These are phyloP conservation scores for Pogoniulus pusillus DNA, from an alignment of 2,797 vertebrate genomes.

Conservation along the genomic window DNA sequence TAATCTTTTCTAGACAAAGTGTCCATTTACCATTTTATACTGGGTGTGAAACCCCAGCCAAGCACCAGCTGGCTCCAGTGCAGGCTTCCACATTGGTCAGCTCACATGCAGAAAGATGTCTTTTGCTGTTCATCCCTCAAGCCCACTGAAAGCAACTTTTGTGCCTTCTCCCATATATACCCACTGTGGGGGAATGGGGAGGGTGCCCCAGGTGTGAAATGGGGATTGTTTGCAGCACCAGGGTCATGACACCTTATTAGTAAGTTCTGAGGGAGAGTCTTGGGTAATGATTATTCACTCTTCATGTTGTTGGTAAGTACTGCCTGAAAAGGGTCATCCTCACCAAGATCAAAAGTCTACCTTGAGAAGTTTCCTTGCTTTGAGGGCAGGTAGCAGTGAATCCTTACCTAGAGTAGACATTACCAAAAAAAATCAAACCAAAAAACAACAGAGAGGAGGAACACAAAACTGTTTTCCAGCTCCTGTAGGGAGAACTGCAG, in stretches of 20 bases:
- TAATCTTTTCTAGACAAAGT: no score
- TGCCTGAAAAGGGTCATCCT: not conserved
- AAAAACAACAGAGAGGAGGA: no score
- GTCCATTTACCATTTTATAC: no score
- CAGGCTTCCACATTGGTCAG: no score
- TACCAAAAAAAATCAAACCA: not conserved
- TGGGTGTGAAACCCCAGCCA: no score
- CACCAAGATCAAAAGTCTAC: slow-evolving; percentile 7
- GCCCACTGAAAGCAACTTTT: no score
- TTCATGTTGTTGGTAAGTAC: not conserved
- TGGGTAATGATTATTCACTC: not conserved
- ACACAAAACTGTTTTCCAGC: not conserved
- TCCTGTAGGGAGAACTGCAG: not conserved
- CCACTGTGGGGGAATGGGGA: no score
- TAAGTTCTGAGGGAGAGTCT: not conserved
- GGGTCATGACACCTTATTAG: not conserved
- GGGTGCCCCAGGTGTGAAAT: not conserved
- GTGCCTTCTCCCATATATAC: no score
- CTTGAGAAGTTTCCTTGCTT: not conserved
- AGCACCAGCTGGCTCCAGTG: no score
- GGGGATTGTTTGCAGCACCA: not conserved
- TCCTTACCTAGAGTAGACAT: not conserved
- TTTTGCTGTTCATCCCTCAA: no score
- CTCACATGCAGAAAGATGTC: no score
- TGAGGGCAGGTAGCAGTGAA: not conserved